Evolutionary conservation across 2,888 invertebrate species (phyloP).

Genomic region (Dilophus febrilis): DNA sequence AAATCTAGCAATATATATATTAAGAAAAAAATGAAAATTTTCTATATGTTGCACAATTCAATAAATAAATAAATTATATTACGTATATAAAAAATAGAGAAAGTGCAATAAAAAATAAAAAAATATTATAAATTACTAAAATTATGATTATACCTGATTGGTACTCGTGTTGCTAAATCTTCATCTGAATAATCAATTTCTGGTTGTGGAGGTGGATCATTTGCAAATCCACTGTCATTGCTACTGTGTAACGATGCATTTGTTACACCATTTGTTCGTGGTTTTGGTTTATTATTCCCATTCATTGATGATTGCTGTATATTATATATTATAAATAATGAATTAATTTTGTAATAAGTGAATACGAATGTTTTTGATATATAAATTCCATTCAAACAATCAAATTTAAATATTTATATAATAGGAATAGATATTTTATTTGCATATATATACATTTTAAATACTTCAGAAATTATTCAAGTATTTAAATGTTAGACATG

Average conservation of each 20-base stretch:
- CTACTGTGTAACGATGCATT: conserved; percentile 74
- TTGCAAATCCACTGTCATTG: conserved; percentile 83
- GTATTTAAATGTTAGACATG: too few relatives aligned
- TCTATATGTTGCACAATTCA: too few relatives aligned
- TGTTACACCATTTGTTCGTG: conserved; percentile 32
- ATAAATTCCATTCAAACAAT: too few relatives aligned
- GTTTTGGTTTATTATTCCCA: conserved; percentile 12
- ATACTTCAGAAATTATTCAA: too few relatives aligned
- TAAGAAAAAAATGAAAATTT: too few relatives aligned
- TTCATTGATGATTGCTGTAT: not conserved
- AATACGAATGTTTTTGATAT: too few relatives aligned
- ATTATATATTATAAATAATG: not conserved
- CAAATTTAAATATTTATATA: too few relatives aligned
- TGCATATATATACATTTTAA: too few relatives aligned
- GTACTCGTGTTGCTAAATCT: conserved; percentile 48
- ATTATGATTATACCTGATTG: conserved; percentile 29
- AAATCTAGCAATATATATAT: too few relatives aligned
- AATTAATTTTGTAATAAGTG: too few relatives aligned
- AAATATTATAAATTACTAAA: not conserved
- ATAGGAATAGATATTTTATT: too few relatives aligned
- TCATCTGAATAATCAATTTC: conserved; percentile 84
- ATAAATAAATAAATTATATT: too few relatives aligned
- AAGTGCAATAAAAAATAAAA: not conserved
- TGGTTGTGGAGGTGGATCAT: conserved; percentile 71
- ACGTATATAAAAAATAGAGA: not conserved